A percentile compares a stretch with the other conserved stretches of the same genome.
phyloP scores from a whole-genome alignment of 2,113 vertebrate species.

The Gymnocephalus cernua region DNA sequence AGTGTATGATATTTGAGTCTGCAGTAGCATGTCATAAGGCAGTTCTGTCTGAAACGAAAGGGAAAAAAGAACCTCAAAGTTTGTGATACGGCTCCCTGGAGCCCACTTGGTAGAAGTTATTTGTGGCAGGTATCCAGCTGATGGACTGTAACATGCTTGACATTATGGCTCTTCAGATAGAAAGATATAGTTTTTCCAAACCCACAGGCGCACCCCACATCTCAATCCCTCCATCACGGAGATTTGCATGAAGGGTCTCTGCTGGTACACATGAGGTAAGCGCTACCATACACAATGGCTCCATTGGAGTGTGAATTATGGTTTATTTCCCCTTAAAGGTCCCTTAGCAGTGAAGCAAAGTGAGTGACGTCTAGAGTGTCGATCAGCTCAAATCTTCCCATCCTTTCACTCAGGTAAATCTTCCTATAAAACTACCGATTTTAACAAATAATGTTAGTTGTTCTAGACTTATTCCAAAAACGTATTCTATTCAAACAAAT shows the following conservation, averaged over 20 bases:
- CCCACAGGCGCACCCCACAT: slow-evolving; percentile 34
- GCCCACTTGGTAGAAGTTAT: slow-evolving; percentile 46
- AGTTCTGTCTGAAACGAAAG: slow-evolving; percentile 45
- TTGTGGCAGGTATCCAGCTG: slow-evolving; percentile 60
- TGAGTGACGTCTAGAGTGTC: slow-evolving; percentile 5
- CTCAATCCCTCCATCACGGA: slow-evolving; percentile 41
- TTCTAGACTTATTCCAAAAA: slow-evolving; percentile 16
- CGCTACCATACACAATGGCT: slow-evolving; percentile 56
- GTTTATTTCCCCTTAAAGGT: slow-evolving; percentile 42
- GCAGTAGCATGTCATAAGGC: slow-evolving; percentile 43
- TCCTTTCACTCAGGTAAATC: slow-evolving; percentile 3
- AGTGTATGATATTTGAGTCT: slow-evolving; percentile 32
- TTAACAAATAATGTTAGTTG: slow-evolving; percentile 26
- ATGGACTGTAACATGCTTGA: slow-evolving; percentile 60
- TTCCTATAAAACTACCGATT: slow-evolving; percentile 1
- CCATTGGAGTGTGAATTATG: slow-evolving; percentile 53
- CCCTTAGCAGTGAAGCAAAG: slow-evolving; percentile 9
- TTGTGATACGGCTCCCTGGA: slow-evolving; percentile 39
- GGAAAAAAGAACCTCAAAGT: slow-evolving; percentile 19
- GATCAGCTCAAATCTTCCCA: slow-evolving; percentile 16
- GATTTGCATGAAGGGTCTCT: slow-evolving; percentile 32
- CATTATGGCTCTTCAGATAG: slow-evolving; percentile 60
- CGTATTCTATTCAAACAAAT: not conserved
- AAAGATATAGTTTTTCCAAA: slow-evolving; percentile 63
- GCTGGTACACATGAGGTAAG: slow-evolving; percentile 64